Base-by-base conservation (phyloP, 2,888 invertebrate genomes). In the Caradrina clavipalpis region DNA sequence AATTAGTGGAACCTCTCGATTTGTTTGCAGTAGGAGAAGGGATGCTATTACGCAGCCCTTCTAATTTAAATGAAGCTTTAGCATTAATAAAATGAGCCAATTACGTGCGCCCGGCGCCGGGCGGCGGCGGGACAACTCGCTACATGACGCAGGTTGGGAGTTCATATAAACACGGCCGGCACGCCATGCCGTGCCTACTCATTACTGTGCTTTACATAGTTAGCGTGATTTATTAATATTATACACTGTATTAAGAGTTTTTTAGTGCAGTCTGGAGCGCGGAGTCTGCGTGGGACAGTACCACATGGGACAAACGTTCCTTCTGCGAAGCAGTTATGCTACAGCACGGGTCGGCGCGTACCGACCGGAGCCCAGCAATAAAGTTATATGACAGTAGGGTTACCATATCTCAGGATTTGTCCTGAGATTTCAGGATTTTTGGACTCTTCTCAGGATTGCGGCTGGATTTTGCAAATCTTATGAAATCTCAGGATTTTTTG, bases 21-120 rank as follows among this genome's bases (percentile, higher is more conserved):
- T 53, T n/a, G 39, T 26, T 47, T 19, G 26, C 53, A 21, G 53
- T 57, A 19, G 26, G 17, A 31, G 39, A 7, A 53, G 55, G 56
- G 45, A 22, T 61, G 56, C 26, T 17, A 63, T 63, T 26, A 51
- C 31, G 7, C 19, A 26, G 45, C 45, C 51, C 39, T 62, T 59
- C 19, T 35, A 60, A 47, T 58, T 69, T 62, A 55, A 72, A 70
- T 56, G 45, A 70, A 59, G 45, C 45, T 45, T 42, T 15, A 42
- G 42, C n/a, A 60, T 63, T 70, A 61, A 54, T 59, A 61, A 65
- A 65, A 64, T 55, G 45, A 50, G 60, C 57, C 50, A 61, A 61
- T 66, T 70, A 69, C 11, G 47, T 59, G 60, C 58, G 19, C 13
- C 55, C 31, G 19, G 50, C 21, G 47, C 42, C 35, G 21, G 53